Percentiles rank a stretch among this genome's conserved stretches.
Conservation (phyloP, 2,888 invertebrate genomes). For the Linyphia triangularis region DNA sequence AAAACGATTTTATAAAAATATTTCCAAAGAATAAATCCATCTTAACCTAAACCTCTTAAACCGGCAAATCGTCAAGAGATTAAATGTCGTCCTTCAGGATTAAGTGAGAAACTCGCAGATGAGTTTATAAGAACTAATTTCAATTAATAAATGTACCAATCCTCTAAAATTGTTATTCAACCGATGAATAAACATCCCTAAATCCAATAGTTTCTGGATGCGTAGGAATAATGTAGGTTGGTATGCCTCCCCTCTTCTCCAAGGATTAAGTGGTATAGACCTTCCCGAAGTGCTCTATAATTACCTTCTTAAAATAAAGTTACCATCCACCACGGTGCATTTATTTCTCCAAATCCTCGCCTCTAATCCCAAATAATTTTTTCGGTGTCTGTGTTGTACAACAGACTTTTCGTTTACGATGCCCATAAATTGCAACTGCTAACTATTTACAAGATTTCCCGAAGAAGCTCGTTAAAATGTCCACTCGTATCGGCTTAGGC, state of each 20-base stretch:
- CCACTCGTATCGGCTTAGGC: conserved; percentile 44
- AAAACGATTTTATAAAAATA: no score
- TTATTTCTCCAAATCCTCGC: conserved; percentile 30
- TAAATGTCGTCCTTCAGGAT: no score
- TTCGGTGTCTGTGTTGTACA: not conserved
- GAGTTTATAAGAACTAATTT: no score
- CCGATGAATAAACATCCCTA: no score
- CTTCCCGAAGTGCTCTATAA: conserved; percentile 29
- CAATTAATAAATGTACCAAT: no score
- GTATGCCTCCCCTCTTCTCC: not conserved
- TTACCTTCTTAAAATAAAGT: conserved; percentile 61
- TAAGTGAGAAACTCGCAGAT: no score
- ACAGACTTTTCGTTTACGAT: conserved; percentile 48
- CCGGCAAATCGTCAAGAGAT: no score
- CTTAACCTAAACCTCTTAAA: no score
- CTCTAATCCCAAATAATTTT: conserved; percentile 58
- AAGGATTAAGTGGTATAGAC: not conserved
- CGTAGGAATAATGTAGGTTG: not conserved
- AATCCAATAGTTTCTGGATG: no score
- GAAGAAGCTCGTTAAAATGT: conserved; percentile 60
- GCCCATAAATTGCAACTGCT: conserved; percentile 59
- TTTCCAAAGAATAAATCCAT: no score
- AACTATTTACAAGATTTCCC: conserved; percentile 67
- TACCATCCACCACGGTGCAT: conserved; percentile 3
- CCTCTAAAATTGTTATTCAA: no score